Evolutionary conservation across 2,797 vertebrate species (phyloP).

Genomic region (Erethizon dorsatum): DNA sequence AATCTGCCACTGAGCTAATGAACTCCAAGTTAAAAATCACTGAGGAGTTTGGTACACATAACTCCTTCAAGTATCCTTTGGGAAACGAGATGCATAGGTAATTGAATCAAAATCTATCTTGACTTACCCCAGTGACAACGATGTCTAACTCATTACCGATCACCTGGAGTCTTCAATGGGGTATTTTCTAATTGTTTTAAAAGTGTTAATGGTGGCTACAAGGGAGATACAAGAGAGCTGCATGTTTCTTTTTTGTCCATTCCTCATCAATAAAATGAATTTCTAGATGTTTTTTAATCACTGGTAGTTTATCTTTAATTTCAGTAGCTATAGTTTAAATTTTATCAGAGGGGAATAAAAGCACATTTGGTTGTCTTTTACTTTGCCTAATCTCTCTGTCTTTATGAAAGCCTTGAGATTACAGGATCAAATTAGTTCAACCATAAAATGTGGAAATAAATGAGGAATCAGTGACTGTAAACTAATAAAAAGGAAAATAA

Average conservation of each 20-base stretch:
- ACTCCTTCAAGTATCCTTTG: conserved; percentile 81
- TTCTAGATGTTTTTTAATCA: neutral
- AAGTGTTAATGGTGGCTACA: conserved; percentile 30
- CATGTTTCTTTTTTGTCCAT: conserved; percentile 57
- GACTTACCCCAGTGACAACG: conserved; percentile 63
- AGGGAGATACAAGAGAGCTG: too few species aligned
- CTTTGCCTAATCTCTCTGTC: conserved; percentile 52
- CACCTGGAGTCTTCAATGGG: conserved; percentile 68
- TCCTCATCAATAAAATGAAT: conserved; percentile 45
- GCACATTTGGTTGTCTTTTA: conserved; percentile 63
- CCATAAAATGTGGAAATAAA: conserved; percentile 52
- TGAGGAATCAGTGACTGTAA: conserved; percentile 72
- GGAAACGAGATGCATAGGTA: conserved; percentile 76
- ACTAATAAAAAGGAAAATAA: conserved; percentile 79
- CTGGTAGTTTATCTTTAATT: conserved; percentile 19
- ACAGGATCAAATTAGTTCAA: conserved; percentile 70
- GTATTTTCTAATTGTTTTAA: conserved; percentile 77
- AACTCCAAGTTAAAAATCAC: conserved; percentile 83
- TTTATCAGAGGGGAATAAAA: conserved; percentile 21
- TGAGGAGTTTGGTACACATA: conserved; percentile 71
- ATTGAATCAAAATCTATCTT: conserved; percentile 82
- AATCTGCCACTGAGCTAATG: conserved; percentile 85
- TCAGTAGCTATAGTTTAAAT: conserved; percentile 70
- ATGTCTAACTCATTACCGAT: conserved; percentile 77
- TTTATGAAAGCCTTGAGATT: conserved; percentile 76